Base-by-base conservation (phyloP, 2,888 invertebrate species). In the Griposia aprilina region DNA sequence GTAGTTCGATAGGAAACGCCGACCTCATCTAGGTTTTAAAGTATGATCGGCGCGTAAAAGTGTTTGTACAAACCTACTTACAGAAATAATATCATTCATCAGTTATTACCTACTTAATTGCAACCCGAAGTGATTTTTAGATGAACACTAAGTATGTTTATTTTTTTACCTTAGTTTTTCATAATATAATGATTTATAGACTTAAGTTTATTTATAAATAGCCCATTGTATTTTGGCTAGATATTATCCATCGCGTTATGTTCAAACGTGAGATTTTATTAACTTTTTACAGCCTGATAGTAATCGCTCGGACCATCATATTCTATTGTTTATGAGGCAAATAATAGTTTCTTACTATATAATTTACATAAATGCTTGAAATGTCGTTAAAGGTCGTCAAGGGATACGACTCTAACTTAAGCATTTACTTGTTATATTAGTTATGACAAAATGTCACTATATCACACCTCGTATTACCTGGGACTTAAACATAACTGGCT, bases 321-420 rank as follows among this genome's bases (percentile, higher is more conserved):
- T 78, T 78, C 63, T 59, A 78, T 81, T 81, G 83, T 81, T 41
- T 60, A 60, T 41, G 48, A 66, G 41, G 30, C 1, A 26, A 55
- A 71, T 78, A 30, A 69, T 45, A 5, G 66, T 62, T 41, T 41
- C 13, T 45, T 36, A n/a, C 70, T 36, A 11, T 60, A 55, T 67
- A 26, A 78, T 83, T 81, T 50, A 57, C 71, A 57, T 50, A 50
- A 45, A 78, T 83, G 30, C 78, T 72, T 83, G 50, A 81, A 71
- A 78, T 45, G 3, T 55, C 48, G 52, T 55, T 52, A 60, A 41
- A 80, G 26, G 36, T 55, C 55, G 36, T 55, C 48, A 50, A 23
- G 7, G 8, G 8, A 67, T 26, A 26, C 20, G 17, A n/a, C 7
- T 11, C 20, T 20, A 20, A 67, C 3, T 2, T 7, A 66, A 5